Base-by-base conservation (phyloP, 2,797 vertebrate genomes). In the Sternotherus odoratus region DNA sequence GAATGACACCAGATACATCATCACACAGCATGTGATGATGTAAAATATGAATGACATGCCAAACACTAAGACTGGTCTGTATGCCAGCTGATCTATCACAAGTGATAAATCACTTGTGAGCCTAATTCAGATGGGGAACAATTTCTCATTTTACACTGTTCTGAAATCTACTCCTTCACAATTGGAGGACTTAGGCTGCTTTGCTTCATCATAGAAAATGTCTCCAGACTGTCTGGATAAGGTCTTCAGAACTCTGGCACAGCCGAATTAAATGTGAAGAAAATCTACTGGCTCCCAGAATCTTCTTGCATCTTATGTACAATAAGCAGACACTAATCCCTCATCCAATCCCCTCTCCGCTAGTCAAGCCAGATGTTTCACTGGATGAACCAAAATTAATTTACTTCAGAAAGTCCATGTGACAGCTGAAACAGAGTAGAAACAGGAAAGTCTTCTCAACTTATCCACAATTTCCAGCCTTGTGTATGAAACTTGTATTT, bases 321-420 rank as follows among this genome's bases (percentile, higher is more conserved):
- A 95, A 90, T 83, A 95, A 95, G 82, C 95, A 96, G 96, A 96
- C 82, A 88, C 88, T 92, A 89, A 97, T 95, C 93, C 96, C 84
- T 50, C 83, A 81, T 82, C 85, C 36, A 79, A 87, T 91, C 84
- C 87, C 92, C 93, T 91, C 84, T 56, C 60, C 94, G 92, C 94
- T 88, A 97, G 53, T 90, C 92, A 91, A 86, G 88, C 91, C 91
- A 97, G 96, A 97, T 97, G 97, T 96, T 89, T 74, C 63, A 43
- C 5, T 82, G n/a, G 94, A 96, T 95, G 96, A 97, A 94, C 39
- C 69, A 93, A 96, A 94, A 94, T 81, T 92, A 90, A 96, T 96
- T 97, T 95, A 91, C 75, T 97, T 88, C n/a, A 90, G 84, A 75
- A 95, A 96, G 83, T 82, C 77, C 80, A 88, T n/a, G 60, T 57